A percentile compares a stretch with the other conserved stretches of the same genome.
phyloP scores from a whole-genome alignment of 2,888 invertebrate species.

The Meta bourneti region DNA sequence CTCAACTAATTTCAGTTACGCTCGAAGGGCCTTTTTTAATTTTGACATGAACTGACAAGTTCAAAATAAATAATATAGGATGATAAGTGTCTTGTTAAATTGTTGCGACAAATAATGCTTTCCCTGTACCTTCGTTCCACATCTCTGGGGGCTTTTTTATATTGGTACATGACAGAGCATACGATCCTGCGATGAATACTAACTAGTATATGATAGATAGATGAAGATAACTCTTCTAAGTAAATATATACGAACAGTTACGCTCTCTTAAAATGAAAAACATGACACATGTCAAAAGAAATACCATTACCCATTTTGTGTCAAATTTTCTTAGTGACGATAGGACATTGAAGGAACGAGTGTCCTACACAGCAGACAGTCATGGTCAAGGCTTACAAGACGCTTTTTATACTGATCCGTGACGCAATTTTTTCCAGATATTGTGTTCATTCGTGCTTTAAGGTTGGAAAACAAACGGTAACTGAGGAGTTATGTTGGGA shows the following conservation, averaged over 20 bases:
- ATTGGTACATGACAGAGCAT: not conserved
- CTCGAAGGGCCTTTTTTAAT: too few species aligned
- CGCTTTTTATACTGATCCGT: not conserved
- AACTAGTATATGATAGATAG: not conserved
- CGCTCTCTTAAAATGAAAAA: not conserved
- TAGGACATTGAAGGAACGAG: not conserved
- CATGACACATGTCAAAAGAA: not conserved
- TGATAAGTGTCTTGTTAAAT: too few species aligned
- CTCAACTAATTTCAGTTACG: too few species aligned
- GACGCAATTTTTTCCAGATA: not conserved
- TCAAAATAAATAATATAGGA: too few species aligned
- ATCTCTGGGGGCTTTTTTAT: not conserved
- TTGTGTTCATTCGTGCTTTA: not conserved
- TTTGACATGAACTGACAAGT: too few species aligned
- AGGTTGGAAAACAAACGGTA: too few species aligned
- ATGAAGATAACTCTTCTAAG: not conserved
- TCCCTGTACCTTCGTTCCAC: too few species aligned
- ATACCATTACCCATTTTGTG: not conserved
- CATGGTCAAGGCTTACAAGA: not conserved
- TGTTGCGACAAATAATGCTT: too few species aligned
- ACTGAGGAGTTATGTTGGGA: too few species aligned
- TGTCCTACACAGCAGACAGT: not conserved
- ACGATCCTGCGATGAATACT: not conserved
- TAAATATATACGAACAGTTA: not conserved
- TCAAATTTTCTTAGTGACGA: not conserved